Evolutionary conservation across 1,140 invertebrate species (phyloP), one percentile per base, ranked within the genome.

Genomic region (Drosophila subpulchrella): DNA sequence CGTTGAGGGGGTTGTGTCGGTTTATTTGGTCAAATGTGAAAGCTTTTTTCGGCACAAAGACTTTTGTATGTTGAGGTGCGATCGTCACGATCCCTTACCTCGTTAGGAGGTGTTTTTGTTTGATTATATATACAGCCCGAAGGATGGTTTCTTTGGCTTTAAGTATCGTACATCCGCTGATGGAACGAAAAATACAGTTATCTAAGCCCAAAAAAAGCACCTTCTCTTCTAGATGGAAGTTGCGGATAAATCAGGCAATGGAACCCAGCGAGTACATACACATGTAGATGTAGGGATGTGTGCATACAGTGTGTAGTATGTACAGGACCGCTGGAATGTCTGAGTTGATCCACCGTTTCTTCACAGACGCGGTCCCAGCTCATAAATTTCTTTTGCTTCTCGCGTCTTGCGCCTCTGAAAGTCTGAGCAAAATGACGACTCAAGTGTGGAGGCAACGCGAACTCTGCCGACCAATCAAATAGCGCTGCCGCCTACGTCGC

Each of bases 401-500:
- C 17, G 38, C 36, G 46, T 62, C 27, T 42, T n/a, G 20, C 30
- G 38, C 38, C n/a, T 63, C 39, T 36, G n/a, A 12, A 55, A 55
- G 30, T 17, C 32, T 36, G 44, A 13, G 20, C 42, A 3, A 12
- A 47, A 24, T 20, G 42, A 38, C 60, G 24, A 41, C 42, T 60
- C 42, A 42, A 65, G 42, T 59, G 47, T 51, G 53, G 55, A 70
- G 60, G 59, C 59, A 73, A 17, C 80, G 80, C 78, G 78, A 81
- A 53, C 44, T 59, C 48, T 42, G 68, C 38, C 80, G 57, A 70
- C 80, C 80, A 82, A 82, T 82, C 78, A 81, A 57, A 81, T 13
- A n/a, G 13, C 56, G 46, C 59, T 74, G 56, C 62, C 78, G 68
- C 67, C 59, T 70, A 46, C 54, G 30, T 34, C 36, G 68, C 41